These are phyloP conservation scores for Acanthurus tractus DNA, from an alignment of 2,797 vertebrate species.

Conservation along the genomic window DNA sequence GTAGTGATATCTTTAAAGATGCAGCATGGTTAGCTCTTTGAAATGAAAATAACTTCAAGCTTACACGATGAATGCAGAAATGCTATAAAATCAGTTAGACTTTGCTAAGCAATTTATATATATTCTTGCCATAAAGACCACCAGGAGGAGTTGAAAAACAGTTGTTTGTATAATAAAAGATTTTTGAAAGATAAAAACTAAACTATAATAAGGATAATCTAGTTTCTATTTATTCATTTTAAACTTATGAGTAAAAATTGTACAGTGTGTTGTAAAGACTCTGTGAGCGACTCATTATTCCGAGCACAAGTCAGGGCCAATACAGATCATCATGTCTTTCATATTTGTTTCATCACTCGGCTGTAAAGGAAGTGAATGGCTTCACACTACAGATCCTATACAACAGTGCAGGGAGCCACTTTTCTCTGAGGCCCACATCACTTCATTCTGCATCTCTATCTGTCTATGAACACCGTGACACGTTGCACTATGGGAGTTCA, in stretches of 20 bases:
- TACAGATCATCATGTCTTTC: constrained; percentile 24
- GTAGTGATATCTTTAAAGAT: neutral
- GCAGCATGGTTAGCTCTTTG: no score
- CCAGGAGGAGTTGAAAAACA: no score
- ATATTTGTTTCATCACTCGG: constrained; percentile 33
- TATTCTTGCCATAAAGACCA: no score
- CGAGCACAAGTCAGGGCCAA: neutral
- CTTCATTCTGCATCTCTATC: constrained; percentile 62
- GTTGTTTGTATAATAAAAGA: neutral
- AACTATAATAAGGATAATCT: neutral
- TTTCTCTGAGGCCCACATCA: constrained; percentile 51
- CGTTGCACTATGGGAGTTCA: constrained; percentile 65
- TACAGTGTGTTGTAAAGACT: constrained; percentile 2
- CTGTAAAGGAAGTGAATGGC: constrained; percentile 27
- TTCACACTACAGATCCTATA: constrained; percentile 37
- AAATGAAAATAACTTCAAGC: no score
- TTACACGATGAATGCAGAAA: no score
- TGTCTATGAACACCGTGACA: constrained; percentile 69
- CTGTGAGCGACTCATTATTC: constrained; percentile 21
- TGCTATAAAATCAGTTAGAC: no score
- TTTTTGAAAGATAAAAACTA: neutral
- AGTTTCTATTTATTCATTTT: neutral
- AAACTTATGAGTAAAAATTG: neutral
- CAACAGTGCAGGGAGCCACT: constrained; percentile 20
- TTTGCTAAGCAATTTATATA: no score